These are phyloP conservation scores for Crocodylus rhombifer DNA, from an alignment of 2,797 vertebrate species.

Conservation along the genomic window DNA sequence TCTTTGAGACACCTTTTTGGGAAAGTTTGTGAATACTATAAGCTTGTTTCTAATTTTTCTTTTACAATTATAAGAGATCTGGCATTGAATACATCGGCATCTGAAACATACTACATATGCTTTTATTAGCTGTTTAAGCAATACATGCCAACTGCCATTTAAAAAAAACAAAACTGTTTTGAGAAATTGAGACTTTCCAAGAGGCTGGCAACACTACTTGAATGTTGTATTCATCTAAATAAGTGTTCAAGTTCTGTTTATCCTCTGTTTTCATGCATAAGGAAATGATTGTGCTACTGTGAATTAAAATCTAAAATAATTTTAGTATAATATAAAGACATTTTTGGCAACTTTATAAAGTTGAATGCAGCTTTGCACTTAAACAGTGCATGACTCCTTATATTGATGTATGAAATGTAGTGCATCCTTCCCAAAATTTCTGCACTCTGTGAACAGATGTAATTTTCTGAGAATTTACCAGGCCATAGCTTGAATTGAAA, in stretches of 20 bases:
- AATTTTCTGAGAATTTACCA: not conserved
- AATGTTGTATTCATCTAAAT: not conserved
- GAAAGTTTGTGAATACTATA: not conserved
- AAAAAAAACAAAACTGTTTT: not conserved
- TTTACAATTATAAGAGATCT: not conserved
- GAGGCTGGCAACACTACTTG: not conserved
- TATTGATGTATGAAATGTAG: not conserved
- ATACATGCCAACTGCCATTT: not conserved
- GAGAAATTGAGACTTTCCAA: not conserved
- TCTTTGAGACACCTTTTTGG: not conserved
- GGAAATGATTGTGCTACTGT: not conserved
- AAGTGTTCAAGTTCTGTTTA: no score
- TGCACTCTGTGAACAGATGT: not conserved
- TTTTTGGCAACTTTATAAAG: not conserved
- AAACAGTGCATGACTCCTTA: not conserved
- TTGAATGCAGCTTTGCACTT: not conserved
- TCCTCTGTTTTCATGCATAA: not conserved
- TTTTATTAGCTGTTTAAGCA: not conserved
- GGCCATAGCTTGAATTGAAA: slow-evolving; percentile 4
- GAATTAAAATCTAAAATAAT: not conserved
- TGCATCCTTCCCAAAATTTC: not conserved
- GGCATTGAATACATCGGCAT: not conserved
- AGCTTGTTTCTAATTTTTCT: not conserved
- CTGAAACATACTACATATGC: not conserved
- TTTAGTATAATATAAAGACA: not conserved